Evolutionary conservation across 1,140 invertebrate genomes (phyloP).

Genomic region (Anastrepha obliqua): DNA sequence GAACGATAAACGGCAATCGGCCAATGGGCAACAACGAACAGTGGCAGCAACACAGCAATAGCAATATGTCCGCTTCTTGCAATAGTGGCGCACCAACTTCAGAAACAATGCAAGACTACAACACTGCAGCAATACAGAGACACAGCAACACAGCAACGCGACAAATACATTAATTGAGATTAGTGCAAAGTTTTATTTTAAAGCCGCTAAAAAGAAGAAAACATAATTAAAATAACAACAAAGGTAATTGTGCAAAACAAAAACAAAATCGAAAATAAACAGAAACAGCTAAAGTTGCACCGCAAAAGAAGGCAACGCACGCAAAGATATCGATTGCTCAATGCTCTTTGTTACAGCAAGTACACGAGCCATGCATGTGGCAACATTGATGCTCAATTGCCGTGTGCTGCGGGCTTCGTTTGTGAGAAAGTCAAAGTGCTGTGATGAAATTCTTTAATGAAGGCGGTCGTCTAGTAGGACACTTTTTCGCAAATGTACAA

Average conservation of each 20-base stretch:
- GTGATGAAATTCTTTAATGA: not conserved
- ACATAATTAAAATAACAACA: slow-evolving; percentile 36
- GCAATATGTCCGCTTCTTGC: not conserved
- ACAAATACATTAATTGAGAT: slow-evolving; percentile 55
- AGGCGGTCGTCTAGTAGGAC: no score
- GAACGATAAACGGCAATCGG: not conserved
- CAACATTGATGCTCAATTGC: not conserved
- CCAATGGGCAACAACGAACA: slow-evolving; percentile 35
- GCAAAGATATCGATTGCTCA: slow-evolving; percentile 29
- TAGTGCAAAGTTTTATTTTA: slow-evolving; percentile 48
- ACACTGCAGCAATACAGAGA: no score
- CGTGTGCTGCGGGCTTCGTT: not conserved
- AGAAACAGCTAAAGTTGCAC: not conserved
- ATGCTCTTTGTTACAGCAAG: not conserved
- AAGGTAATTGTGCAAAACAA: not conserved
- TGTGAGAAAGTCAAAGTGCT: not conserved
- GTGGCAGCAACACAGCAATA: slow-evolving; percentile 3
- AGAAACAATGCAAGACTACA: not conserved
- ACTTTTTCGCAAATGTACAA: no score
- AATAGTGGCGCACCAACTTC: not conserved
- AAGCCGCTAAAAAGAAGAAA: not conserved
- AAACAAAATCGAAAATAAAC: no score
- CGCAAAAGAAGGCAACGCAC: slow-evolving; percentile 4
- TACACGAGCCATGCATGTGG: not conserved
- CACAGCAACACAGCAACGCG: not conserved